Percentiles rank a stretch among this genome's conserved stretches.
phyloP scores from a whole-genome alignment of 2,888 invertebrate species.

The Polymixis flavicincta region DNA sequence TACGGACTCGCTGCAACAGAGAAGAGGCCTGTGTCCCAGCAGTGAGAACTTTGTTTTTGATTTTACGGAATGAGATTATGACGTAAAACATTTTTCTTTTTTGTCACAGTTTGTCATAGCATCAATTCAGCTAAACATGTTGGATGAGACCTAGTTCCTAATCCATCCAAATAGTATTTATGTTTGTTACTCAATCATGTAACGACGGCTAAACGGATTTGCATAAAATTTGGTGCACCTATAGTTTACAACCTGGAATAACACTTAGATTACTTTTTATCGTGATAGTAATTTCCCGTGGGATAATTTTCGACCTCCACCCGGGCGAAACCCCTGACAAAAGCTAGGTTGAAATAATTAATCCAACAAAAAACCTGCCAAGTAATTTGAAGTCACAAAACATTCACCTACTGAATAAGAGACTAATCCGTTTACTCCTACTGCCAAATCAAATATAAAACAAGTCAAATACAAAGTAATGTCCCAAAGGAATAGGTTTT shows the following conservation, averaged over 20 bases:
- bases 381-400: not conserved
- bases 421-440: not conserved
- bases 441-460: slow-evolving; percentile 2
- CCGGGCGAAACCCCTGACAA: no score
- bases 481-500: slow-evolving; percentile 46
- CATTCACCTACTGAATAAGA: not conserved
- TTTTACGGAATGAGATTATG: no score
- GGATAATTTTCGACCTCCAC: no score
- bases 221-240: no score
- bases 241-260: no score
- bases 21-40: not conserved
- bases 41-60: no score
- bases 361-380: not conserved
- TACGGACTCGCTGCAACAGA: not conserved
- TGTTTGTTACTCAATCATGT: no score
- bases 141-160: not conserved
- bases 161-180: not conserved
- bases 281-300: no score
- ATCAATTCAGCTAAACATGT: not conserved
- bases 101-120: not conserved
- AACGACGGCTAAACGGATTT: no score
- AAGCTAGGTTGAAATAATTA: not conserved
- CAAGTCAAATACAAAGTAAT: slow-evolving; percentile 20
- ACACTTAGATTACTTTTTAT: no score
- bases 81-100: not conserved